Conservation (phyloP, 2,113 vertebrate species). For the Psettodes erumei region DNA sequence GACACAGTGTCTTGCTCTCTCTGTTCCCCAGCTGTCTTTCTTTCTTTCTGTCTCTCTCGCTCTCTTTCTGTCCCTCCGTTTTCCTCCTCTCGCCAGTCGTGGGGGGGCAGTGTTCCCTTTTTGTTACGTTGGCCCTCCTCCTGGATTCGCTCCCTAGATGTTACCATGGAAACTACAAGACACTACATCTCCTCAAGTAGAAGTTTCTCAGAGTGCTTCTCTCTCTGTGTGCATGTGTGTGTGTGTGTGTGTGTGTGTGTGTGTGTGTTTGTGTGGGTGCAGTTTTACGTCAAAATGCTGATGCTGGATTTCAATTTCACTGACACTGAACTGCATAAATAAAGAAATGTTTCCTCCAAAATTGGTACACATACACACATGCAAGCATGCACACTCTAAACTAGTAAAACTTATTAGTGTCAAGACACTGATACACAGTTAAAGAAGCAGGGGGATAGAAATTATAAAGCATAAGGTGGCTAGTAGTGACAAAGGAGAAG, state of each 20-base stretch:
- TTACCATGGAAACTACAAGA: constrained; percentile 83
- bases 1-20: not conserved
- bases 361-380: constrained; percentile 4
- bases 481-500: constrained; percentile 45
- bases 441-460: constrained; percentile 15
- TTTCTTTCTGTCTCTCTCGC: constrained; percentile 17
- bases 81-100: constrained; percentile 65
- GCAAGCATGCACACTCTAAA: not conserved
- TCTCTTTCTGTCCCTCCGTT: constrained; percentile 11
- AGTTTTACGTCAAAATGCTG: constrained; percentile 60
- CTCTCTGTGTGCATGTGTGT: constrained; percentile 23
- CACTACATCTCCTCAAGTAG: constrained; percentile 78
- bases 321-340: constrained; percentile 42
- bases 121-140: constrained; percentile 73
- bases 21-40: not conserved
- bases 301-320: constrained; percentile 63
- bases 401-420: constrained; percentile 4
- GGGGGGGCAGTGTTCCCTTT: constrained; percentile 79
- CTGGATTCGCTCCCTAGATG: constrained; percentile 70
- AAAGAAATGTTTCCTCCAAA: constrained; percentile 7
- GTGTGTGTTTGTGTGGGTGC: constrained; percentile 49
- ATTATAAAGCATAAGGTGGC: constrained; percentile 39
- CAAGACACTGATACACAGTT: constrained; percentile 34
- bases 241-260: constrained; percentile 31
- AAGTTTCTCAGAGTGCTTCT: constrained; percentile 71